Evolutionary conservation across 2,888 invertebrate species (phyloP).

Genomic region (Yponomeuta malinellus): DNA sequence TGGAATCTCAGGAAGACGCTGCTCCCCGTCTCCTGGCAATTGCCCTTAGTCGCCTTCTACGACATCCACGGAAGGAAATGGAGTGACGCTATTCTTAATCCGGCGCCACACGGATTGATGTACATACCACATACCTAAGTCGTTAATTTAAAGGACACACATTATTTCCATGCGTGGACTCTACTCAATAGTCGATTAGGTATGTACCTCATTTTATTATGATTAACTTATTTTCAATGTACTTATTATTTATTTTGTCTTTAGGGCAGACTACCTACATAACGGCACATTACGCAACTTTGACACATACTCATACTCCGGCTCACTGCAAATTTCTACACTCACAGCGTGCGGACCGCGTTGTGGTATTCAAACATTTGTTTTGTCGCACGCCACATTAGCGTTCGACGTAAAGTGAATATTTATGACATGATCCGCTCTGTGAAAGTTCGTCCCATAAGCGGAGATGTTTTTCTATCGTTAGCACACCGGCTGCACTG

Average conservation of each 20-base stretch:
- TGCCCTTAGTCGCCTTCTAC: too few relatives aligned
- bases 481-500: background rate
- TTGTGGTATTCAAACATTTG: conserved; percentile 33
- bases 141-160: too few relatives aligned
- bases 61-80: too few relatives aligned
- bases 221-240: too few relatives aligned
- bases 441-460: conserved; percentile 48
- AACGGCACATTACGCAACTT: background rate
- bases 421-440: conserved; percentile 39
- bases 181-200: too few relatives aligned
- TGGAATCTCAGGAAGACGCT: too few relatives aligned
- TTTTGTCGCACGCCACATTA: conserved; percentile 23
- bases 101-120: too few relatives aligned
- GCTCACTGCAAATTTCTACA: conserved; percentile 31
- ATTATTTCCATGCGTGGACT: too few relatives aligned
- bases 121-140: too few relatives aligned
- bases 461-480: conserved; percentile 10
- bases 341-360: conserved; percentile 23
- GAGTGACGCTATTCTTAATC: too few relatives aligned
- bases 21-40: too few relatives aligned
- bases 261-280: background rate
- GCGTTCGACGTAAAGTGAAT: conserved; percentile 33
- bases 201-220: too few relatives aligned
- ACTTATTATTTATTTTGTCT: background rate
- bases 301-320: conserved; percentile 22